phyloP scores from a whole-genome alignment of 1,140 invertebrate genomes.

The Matsumurasca onukii region DNA sequence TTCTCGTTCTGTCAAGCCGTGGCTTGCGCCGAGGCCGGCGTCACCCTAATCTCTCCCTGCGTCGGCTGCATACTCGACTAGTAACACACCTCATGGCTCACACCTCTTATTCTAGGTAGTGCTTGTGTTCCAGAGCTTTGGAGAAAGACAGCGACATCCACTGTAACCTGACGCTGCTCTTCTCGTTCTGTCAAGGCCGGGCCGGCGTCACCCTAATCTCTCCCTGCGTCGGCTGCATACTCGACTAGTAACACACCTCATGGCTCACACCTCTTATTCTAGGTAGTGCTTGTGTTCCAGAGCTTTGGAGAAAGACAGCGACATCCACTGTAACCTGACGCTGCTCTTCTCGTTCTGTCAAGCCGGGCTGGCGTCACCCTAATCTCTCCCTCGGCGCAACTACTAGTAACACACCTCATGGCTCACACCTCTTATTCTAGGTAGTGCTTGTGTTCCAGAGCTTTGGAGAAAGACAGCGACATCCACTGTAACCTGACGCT shows the following conservation, averaged over 20 bases:
- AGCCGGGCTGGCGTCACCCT: conserved; percentile 94
- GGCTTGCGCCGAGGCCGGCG: conserved; percentile 96
- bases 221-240: conserved; percentile 84
- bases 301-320: conserved; percentile 86
- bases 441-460: conserved; percentile 60
- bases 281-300: conserved; percentile 60
- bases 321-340: conserved; percentile 97
- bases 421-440: no score
- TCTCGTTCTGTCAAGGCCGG: conserved; percentile 94
- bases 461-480: conserved; percentile 86
- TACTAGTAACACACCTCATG: no score
- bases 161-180: conserved; percentile 96
- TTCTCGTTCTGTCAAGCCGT: conserved; percentile 96
- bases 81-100: no score
- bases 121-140: conserved; percentile 65
- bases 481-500: conserved; percentile 98
- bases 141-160: conserved; percentile 93
- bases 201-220: conserved; percentile 97
- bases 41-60: conserved; percentile 95
- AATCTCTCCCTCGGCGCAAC: conserved; percentile 93
- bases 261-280: no score
- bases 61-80: conserved; percentile 93
- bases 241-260: conserved; percentile 96
- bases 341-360: conserved; percentile 94
- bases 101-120: no score